These are phyloP conservation scores for Calonectris borealis DNA, from an alignment of 2,113 vertebrate genomes.

Conservation along the genomic window DNA sequence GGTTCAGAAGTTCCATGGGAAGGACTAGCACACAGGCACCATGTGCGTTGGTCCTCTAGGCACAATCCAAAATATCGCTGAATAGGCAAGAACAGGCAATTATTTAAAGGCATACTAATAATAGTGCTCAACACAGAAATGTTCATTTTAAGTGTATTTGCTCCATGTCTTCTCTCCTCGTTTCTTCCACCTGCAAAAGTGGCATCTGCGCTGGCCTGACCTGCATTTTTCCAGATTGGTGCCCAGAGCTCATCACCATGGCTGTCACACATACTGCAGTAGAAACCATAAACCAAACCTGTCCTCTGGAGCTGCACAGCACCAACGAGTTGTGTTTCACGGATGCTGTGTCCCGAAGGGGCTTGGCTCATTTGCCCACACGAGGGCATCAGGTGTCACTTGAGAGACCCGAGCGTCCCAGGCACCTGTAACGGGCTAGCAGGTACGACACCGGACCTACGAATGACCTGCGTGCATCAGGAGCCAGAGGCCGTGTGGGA, in stretches of 20 bases:
- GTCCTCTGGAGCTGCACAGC: not conserved
- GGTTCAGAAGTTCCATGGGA: not conserved
- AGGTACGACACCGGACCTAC: not conserved
- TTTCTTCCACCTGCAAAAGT: not conserved
- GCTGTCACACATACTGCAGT: not conserved
- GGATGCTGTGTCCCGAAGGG: not conserved
- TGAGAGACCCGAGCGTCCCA: rapidly evolving
- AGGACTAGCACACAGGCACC: not conserved
- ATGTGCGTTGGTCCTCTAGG: not conserved
- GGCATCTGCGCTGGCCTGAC: not conserved
- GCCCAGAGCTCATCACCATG: not conserved
- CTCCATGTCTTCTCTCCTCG: not conserved
- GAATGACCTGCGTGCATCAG: not conserved
- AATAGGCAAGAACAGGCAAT: not conserved
- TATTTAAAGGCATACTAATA: not conserved
- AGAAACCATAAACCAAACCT: not conserved
- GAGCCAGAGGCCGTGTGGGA: rapidly evolving
- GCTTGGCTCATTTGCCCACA: not conserved
- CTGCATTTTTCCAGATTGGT: too few relatives aligned
- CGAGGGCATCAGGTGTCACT: not conserved
- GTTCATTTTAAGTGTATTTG: not conserved
- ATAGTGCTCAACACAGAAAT: not conserved
- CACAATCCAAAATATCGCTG: not conserved
- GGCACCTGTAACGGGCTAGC: not conserved
- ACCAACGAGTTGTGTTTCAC: too few relatives aligned